These are phyloP conservation scores for Notodromas monacha DNA, from an alignment of 2,888 invertebrate genomes.

Conservation along the genomic window DNA sequence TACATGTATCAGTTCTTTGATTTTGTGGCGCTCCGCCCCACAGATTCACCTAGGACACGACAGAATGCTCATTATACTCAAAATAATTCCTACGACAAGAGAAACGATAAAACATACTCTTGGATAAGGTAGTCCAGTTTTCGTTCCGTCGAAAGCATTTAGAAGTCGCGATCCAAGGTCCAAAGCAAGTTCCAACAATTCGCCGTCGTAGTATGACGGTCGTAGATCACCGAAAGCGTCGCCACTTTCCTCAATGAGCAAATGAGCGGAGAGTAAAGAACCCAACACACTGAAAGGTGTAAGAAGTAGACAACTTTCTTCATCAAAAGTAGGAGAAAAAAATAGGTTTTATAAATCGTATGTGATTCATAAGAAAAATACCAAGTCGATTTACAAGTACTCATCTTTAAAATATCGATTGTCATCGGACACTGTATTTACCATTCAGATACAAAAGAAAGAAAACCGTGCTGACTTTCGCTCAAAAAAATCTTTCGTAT, in stretches of 20 bases:
- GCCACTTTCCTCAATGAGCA: slow-evolving; percentile 22
- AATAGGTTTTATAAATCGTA: too few species aligned
- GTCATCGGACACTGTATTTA: too few species aligned
- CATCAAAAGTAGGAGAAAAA: too few species aligned
- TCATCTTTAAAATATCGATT: too few species aligned
- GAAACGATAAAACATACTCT: slow-evolving; percentile 12
- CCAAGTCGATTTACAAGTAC: too few species aligned
- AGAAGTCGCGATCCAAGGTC: slow-evolving; percentile 24
- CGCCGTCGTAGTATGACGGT: slow-evolving; percentile 20
- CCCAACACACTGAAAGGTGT: slow-evolving; percentile 23
- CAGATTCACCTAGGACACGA: slow-evolving; percentile 21
- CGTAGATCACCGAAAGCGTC: slow-evolving; percentile 21
- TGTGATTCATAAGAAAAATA: too few species aligned
- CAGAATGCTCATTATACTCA: slow-evolving; percentile 7
- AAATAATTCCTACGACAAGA: slow-evolving; percentile 6
- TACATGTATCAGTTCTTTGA: slow-evolving; percentile 24
- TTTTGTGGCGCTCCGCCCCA: slow-evolving; percentile 19
- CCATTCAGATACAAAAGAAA: too few species aligned
- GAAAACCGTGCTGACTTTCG: too few species aligned
- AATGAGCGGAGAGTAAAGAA: slow-evolving; percentile 25
- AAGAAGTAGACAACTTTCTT: too few species aligned
- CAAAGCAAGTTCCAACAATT: slow-evolving; percentile 24
- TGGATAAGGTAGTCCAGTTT: slow-evolving; percentile 24
- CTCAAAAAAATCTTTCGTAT: too few species aligned
- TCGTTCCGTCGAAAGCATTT: slow-evolving; percentile 25